Conservation (phyloP, 2,888 invertebrate genomes). For the Glyphotaelius pellucidus region DNA sequence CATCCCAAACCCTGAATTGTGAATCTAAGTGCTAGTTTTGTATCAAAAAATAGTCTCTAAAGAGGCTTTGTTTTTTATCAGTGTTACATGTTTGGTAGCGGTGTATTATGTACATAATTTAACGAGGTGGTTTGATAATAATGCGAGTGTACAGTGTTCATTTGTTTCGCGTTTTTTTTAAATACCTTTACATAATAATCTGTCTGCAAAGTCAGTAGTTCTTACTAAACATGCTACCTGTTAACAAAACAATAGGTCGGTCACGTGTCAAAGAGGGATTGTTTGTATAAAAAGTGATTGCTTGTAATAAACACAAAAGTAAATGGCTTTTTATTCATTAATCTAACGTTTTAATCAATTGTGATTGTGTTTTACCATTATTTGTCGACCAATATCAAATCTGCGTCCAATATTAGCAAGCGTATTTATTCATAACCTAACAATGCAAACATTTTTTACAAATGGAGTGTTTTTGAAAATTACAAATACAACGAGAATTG, state of each 20-base stretch:
- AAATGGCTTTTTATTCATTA: not conserved
- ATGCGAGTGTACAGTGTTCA: not conserved
- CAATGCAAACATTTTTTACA: not conserved
- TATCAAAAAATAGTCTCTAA: not conserved
- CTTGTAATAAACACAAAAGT: not conserved
- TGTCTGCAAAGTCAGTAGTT: not conserved
- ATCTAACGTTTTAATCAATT: not conserved
- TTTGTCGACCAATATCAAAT: not conserved
- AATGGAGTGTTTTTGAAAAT: not conserved
- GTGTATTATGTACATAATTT: not conserved
- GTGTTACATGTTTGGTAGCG: slow-evolving; percentile 17
- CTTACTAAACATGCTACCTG: slow-evolving; percentile 27
- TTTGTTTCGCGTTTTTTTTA: slow-evolving; percentile 8
- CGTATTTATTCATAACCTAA: not conserved
- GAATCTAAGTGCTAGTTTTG: slow-evolving; percentile 16
- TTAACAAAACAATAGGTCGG: slow-evolving; percentile 34
- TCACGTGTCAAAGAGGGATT: slow-evolving; percentile 14
- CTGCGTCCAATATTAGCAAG: not conserved
- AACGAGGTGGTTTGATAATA: slow-evolving; percentile 12
- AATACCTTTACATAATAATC: not conserved
- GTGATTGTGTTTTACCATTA: not conserved
- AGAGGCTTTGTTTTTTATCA: slow-evolving; percentile 22
- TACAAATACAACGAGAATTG: no score
- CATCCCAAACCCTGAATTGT: not conserved
- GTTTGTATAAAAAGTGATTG: not conserved